phyloP scores from a whole-genome alignment of 30 jellyfish, hydroid and myxozoan genomes.

The Aurelia coerulea region DNA sequence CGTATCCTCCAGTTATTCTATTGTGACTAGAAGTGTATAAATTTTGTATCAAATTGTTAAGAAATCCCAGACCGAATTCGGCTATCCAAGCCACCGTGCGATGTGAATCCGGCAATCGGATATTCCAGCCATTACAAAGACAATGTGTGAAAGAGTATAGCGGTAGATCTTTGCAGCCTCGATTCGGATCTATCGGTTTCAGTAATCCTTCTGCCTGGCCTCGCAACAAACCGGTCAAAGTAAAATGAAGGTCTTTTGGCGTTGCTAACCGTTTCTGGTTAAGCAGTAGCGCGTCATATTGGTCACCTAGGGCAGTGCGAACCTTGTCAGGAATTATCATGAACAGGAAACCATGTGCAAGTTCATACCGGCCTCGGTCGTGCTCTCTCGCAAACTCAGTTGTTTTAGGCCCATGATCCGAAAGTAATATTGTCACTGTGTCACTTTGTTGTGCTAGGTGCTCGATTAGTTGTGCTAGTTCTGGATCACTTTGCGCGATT shows the following conservation, averaged over 20 bases:
- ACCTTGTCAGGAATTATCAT: constrained; percentile 81
- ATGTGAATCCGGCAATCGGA: constrained; percentile 69
- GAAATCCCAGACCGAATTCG: constrained; percentile 90
- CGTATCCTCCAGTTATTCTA: constrained; percentile 70
- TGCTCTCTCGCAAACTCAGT: constrained; percentile 76
- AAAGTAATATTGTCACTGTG: constrained; percentile 83
- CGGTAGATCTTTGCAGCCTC: constrained; percentile 83
- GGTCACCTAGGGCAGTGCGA: constrained; percentile 47
- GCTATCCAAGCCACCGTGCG: constrained; percentile 91
- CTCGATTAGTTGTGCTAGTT: constrained; percentile 53
- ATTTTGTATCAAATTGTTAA: constrained; percentile 67
- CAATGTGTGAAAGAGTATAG: constrained; percentile 91
- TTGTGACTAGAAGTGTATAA: constrained; percentile 9
- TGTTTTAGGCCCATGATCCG: constrained; percentile 99
- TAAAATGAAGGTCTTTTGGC: constrained; percentile 74
- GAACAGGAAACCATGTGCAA: constrained; percentile 87
- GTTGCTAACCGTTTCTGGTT: constrained; percentile 83
- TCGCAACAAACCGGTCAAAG: constrained; percentile 61
- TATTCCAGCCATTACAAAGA: constrained; percentile 78
- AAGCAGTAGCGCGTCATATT: constrained; percentile 26
- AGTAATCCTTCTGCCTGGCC: constrained; percentile 77
- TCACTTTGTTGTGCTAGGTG: constrained; percentile 44
- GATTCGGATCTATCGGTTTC: constrained; percentile 45
- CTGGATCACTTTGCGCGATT: constrained; percentile 78
- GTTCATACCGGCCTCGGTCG: constrained; percentile 94